phyloP scores from a whole-genome alignment of 2,888 invertebrate species.

The Timema podura region DNA sequence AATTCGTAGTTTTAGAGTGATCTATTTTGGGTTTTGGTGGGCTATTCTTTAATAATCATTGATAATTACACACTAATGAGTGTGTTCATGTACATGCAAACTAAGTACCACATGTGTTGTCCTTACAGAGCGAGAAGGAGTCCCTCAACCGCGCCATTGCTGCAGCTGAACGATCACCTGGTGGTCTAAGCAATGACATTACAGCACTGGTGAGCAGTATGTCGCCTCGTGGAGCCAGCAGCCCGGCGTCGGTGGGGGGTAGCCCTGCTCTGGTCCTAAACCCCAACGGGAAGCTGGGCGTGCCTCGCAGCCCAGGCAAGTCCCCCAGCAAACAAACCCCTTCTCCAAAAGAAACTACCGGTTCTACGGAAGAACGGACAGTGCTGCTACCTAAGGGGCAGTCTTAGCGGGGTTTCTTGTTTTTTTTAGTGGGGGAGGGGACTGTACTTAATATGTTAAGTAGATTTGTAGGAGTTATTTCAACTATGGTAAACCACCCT shows the following conservation, averaged over 20 bases:
- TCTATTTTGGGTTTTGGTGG: too few relatives aligned
- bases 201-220: slow-evolving; percentile 12
- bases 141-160: slow-evolving; percentile 23
- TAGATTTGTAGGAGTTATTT: too few relatives aligned
- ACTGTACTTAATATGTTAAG: too few relatives aligned
- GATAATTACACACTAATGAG: neutral
- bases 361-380: slow-evolving; percentile 22
- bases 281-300: slow-evolving; percentile 16
- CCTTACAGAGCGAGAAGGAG: slow-evolving; percentile 24
- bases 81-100: neutral
- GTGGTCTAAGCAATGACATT: slow-evolving; percentile 18
- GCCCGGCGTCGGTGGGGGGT: neutral
- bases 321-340: neutral
- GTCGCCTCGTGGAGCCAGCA: neutral
- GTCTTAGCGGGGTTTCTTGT: too few relatives aligned
- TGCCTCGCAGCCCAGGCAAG: slow-evolving; percentile 8
- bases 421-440: too few relatives aligned
- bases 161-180: slow-evolving; percentile 19
- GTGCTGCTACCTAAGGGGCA: slow-evolving; percentile 17
- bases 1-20: too few relatives aligned
- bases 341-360: slow-evolving; percentile 2
- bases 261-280: slow-evolving; percentile 7
- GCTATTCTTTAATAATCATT: too few relatives aligned
- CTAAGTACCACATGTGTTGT: neutral
- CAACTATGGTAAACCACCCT: too few relatives aligned